Conservation (phyloP, 2,888 invertebrate species). For the Volucella zonaria region DNA sequence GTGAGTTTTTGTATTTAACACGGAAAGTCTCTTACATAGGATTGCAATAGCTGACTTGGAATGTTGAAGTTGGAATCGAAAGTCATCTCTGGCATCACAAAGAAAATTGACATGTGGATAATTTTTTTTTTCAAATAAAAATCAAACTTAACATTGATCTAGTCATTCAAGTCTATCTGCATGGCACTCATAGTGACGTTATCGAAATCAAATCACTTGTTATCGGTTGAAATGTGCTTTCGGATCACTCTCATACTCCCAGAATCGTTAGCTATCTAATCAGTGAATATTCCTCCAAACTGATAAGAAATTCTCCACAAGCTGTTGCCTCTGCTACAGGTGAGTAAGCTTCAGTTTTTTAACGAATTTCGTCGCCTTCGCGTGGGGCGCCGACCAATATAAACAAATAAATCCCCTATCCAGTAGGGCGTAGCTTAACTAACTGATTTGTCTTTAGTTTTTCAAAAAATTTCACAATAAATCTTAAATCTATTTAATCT, state of each 20-base stretch:
- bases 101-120: too few relatives aligned
- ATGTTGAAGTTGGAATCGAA: too few relatives aligned
- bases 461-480: not conserved
- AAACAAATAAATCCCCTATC: constrained; percentile 35
- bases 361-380: constrained; percentile 55
- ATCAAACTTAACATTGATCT: too few relatives aligned
- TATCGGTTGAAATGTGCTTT: constrained; percentile 53
- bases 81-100: too few relatives aligned
- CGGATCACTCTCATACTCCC: constrained; percentile 16
- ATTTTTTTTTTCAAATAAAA: too few relatives aligned
- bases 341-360: constrained; percentile 64
- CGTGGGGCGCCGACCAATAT: constrained; percentile 40
- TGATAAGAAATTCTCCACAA: constrained; percentile 62
- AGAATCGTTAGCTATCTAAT: constrained; percentile 55
- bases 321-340: constrained; percentile 54
- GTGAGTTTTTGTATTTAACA: too few relatives aligned
- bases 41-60: too few relatives aligned
- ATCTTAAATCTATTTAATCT: not conserved
- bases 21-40: too few relatives aligned
- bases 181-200: not conserved
- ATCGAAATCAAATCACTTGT: constrained; percentile 24
- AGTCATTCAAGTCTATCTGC: too few relatives aligned
- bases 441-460: not conserved
- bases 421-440: constrained; percentile 34
- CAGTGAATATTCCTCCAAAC: constrained; percentile 44